Evolutionary conservation across 2,797 vertebrate genomes (phyloP).

Genomic region (Oreochromis mossambicus): DNA sequence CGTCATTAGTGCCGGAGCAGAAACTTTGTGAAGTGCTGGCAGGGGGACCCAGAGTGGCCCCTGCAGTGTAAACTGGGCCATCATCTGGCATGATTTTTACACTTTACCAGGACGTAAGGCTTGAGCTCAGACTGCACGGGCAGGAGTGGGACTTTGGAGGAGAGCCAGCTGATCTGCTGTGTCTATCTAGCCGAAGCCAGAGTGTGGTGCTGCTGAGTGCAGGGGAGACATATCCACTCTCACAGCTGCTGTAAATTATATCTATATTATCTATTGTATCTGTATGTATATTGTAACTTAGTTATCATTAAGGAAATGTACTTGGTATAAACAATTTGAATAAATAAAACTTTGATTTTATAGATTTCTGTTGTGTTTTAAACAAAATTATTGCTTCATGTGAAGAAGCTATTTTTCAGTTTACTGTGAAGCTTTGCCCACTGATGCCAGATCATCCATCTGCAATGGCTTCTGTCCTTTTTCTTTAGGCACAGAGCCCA

Average conservation of each 20-base stretch:
- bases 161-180: not conserved
- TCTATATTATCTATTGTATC: not conserved
- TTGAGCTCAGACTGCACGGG: not conserved
- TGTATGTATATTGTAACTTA: not conserved
- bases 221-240: not conserved
- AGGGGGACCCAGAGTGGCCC: too few relatives aligned
- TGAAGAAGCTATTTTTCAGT: not conserved
- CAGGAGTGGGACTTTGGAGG: not conserved
- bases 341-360: not conserved
- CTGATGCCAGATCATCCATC: not conserved
- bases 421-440: not conserved
- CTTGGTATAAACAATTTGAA: not conserved
- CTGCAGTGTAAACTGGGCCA: too few relatives aligned
- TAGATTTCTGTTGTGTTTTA: not conserved
- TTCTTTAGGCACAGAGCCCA: not conserved
- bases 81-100: too few relatives aligned
- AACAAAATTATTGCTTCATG: not conserved
- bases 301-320: not conserved
- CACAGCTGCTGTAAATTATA: not conserved
- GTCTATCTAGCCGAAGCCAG: not conserved
- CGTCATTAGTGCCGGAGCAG: too few relatives aligned
- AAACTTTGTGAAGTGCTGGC: too few relatives aligned
- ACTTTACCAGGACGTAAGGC: not conserved
- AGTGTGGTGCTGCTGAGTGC: not conserved
- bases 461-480: not conserved